A percentile compares a stretch with the other conserved stretches of the same genome.
Conservation (phyloP, 2,797 vertebrate genomes). For the Catharus ustulatus region DNA sequence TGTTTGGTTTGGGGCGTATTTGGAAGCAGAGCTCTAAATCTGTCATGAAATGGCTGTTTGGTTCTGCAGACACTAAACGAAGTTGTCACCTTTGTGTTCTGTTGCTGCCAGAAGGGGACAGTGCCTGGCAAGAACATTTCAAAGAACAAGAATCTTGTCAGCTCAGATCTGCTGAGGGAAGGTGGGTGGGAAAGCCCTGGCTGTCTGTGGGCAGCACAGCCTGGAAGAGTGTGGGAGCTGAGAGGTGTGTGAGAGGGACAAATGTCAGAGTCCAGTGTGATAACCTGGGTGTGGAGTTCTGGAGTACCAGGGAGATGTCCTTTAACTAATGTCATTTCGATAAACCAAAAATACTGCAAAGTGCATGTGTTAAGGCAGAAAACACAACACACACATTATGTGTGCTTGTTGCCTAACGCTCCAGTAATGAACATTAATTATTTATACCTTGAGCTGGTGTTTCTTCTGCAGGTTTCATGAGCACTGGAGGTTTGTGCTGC, state of each 20-base stretch:
- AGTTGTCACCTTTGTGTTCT: not conserved
- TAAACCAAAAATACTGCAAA: not conserved
- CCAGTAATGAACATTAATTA: not conserved
- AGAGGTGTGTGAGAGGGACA: not conserved
- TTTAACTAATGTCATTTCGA: not conserved
- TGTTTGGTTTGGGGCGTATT: not conserved
- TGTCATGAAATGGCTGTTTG: not conserved
- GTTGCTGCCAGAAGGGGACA: conserved; percentile 16
- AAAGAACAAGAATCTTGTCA: not conserved
- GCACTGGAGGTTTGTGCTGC: conserved; percentile 96
- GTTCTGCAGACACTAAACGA: not conserved
- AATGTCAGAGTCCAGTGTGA: accelerated
- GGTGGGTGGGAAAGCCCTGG: not conserved
- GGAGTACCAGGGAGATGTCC: not conserved
- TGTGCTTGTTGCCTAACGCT: not conserved
- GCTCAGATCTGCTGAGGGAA: not conserved
- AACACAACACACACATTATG: accelerated
- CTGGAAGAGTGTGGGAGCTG: not conserved
- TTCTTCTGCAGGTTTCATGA: conserved; percentile 89
- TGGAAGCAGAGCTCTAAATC: not conserved
- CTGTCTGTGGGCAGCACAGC: not conserved
- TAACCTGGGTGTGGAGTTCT: not conserved
- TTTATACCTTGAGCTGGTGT: not conserved
- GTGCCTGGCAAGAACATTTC: not conserved
- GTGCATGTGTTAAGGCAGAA: not conserved